Percentiles rank a stretch among this genome's conserved stretches.
Evolutionary conservation across 2,797 vertebrate genomes (phyloP).

Genomic region (Siniperca undulata): DNA sequence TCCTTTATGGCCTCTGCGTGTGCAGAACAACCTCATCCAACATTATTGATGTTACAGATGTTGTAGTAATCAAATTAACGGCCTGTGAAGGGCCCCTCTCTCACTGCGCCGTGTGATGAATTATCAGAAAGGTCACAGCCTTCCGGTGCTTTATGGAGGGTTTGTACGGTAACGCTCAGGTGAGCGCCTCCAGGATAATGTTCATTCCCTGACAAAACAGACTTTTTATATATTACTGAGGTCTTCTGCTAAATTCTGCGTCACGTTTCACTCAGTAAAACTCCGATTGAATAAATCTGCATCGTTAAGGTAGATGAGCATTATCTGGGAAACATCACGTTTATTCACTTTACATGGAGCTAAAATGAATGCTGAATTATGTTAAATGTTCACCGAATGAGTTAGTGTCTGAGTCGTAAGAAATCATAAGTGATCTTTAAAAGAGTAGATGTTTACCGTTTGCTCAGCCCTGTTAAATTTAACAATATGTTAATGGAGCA

Average conservation of each 20-base stretch:
- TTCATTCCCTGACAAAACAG: neutral
- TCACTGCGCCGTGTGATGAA: constrained; percentile 80
- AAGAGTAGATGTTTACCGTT: too few species aligned
- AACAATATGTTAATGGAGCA: too few species aligned
- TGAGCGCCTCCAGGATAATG: constrained; percentile 62
- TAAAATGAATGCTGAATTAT: too few species aligned
- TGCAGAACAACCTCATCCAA: constrained; percentile 88
- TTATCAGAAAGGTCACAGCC: constrained; percentile 86
- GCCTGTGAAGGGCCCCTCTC: constrained; percentile 86
- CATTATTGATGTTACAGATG: constrained; percentile 90
- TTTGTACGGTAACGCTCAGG: constrained; percentile 79
- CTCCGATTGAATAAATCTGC: too few species aligned
- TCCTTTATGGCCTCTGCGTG: constrained; percentile 85
- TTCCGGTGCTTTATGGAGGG: constrained; percentile 74
- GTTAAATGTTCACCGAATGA: too few species aligned
- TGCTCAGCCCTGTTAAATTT: too few species aligned
- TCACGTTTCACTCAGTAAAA: neutral
- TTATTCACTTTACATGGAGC: too few species aligned
- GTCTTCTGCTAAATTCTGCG: neutral
- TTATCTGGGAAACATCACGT: neutral
- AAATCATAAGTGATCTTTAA: too few species aligned
- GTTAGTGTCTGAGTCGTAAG: too few species aligned
- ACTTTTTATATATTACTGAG: neutral
- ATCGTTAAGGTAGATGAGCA: neutral
- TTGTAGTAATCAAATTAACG: constrained; percentile 89